Percentiles rank a stretch among this genome's conserved stretches.
phyloP scores from a whole-genome alignment of 2,113 vertebrate genomes.

The Leucopsar rothschildi region DNA sequence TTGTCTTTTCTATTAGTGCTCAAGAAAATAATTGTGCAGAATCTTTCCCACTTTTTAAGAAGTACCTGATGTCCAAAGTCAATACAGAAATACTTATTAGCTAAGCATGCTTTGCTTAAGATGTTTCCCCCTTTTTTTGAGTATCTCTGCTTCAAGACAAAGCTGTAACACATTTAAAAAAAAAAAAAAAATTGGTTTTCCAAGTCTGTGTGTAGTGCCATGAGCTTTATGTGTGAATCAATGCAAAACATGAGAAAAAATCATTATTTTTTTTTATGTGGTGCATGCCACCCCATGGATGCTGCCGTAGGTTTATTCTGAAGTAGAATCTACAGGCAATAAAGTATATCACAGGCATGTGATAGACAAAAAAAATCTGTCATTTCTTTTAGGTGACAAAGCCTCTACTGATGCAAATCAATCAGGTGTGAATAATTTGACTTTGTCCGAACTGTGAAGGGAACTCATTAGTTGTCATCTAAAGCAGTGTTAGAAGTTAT shows the following conservation, averaged over 20 bases:
- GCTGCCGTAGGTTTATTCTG: background rate
- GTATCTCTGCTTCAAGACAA: background rate
- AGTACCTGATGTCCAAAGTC: background rate
- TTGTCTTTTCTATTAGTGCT: background rate
- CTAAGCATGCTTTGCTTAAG: background rate
- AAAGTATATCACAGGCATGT: background rate
- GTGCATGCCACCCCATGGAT: background rate
- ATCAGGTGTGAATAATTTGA: background rate
- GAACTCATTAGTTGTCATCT: background rate
- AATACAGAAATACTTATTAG: background rate
- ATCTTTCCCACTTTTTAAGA: background rate
- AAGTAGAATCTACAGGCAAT: background rate
- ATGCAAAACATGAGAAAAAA: background rate
- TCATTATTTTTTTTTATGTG: background rate
- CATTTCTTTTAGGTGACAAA: background rate
- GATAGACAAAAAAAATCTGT: background rate
- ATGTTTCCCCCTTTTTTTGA: background rate
- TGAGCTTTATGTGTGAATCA: background rate
- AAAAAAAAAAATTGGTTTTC: background rate
- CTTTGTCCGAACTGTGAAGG: background rate
- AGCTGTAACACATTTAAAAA: background rate
- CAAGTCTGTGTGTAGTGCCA: background rate
- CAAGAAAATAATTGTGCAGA: background rate
- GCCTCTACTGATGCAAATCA: background rate
- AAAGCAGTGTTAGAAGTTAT: background rate